Base-by-base conservation (phyloP, 2,113 vertebrate genomes). In the Aphelocoma coerulescens region DNA sequence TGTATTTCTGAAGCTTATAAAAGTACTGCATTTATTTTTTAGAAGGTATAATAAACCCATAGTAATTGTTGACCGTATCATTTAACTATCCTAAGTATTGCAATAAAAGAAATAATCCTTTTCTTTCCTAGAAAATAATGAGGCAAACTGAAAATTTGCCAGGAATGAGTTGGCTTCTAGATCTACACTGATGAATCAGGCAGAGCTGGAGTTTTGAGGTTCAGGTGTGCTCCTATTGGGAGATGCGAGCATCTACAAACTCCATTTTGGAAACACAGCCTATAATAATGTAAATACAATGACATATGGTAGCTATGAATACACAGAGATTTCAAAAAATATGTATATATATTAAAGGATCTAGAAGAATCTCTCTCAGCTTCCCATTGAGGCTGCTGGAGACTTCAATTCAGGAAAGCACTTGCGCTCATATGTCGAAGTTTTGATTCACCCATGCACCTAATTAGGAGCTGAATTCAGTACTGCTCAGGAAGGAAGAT, bases 211-310 rank as follows among this genome's bases (percentile, higher is more conserved):
- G 48, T 62, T 91, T 11, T 67, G 76, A 75, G 41, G 20, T 59
- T 63, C 61, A 44, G 7, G 13, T 78, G 12, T 71, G 23, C 7
- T 89, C 35, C 46, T 16, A 4, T 7, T 0, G 0, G 79, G 59
- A 87, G 16, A 51, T 2, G 5, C 41, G 39, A 17, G 26, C 61
- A 48, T 16, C 52, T 94, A 48, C 69, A 89, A 75, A 82, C 19
- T 32, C 46, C 7, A 5, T 73, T 86, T 96, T 68, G 41, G 49
- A 71, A 92, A 84, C 21, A 54, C 16, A 74, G 14, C 7, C 8
- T 57, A 10, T 20, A 62, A 48, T 43, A 37, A 22, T 28, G 3
- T 30, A 24, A 35, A 43, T 49, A 46, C 14, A 43, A 24, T 28
- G n/a, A 32, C 28, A 74, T 46, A 9, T 15, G 20, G 32, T 33